Evolutionary conservation across 2,888 invertebrate species (phyloP), one percentile per base, ranked within the genome.

Genomic region (Stramonita haemastoma): DNA sequence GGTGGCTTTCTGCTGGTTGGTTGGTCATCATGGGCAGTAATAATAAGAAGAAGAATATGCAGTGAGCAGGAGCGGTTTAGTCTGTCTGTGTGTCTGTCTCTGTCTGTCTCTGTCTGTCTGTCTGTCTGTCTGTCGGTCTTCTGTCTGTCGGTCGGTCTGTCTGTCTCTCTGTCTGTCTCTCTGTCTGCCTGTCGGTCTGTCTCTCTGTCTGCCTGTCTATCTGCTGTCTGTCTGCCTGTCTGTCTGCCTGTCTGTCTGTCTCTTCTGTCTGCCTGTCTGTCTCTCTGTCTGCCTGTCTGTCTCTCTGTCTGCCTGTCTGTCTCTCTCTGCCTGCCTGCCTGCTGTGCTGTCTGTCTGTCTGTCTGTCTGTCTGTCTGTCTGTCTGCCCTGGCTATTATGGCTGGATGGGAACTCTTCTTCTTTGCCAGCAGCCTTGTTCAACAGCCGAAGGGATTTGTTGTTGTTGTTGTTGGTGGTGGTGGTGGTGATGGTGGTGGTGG

Each of bases 181-280:
- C 34, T 79, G 13, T 79, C 13, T 79, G 32, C 32, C 79, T 79
- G 13, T 79, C n/a, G 17, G 6, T 60, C 26, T 79, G 79, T 79
- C 32, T 79, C 11, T 79, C 79, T 79, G 79, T 79, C 26, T 66
- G 19, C 13, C 19, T 66, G 19, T 66, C 26, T 66, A 22, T 34
- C n/a, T n/a, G n/a, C 32, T 79, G 79, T 79, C 32, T 79, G 79
- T 79, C 79, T 79, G n/a, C n/a, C 26, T 79, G 79, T 79, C 32
- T 79, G 79, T 79, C 79, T 79, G 79, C 19, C 26, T 66, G 19
- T 66, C 19, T 66, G 19, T 66, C 26, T 66, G 66, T 46, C 46
- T n/a, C n/a, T n/a, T n/a, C n/a, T n/a, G n/a, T n/a, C n/a, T n/a
- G n/a, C n/a, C n/a, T n/a, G 79, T 34, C 32, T 79, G 79, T 79